Evolutionary conservation across 2,113 vertebrate genomes (phyloP), one percentile per base, ranked within the genome.

Genomic region (Sander lucioperca): DNA sequence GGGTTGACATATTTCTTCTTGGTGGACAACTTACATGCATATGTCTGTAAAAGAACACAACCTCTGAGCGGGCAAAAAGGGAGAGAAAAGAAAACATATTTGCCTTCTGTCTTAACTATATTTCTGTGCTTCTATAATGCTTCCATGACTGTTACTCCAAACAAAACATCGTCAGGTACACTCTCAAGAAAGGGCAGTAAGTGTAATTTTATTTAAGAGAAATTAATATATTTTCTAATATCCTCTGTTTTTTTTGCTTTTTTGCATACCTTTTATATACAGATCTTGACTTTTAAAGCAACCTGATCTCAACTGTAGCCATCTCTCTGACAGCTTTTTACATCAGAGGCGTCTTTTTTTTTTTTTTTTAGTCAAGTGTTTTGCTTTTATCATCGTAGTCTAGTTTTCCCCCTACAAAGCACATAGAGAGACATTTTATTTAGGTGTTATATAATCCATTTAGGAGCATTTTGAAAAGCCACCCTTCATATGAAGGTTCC

Each of bases 161-260:
- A 81, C 54, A 5, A 80, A 90, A 76, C 61, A 66, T 64, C 25
- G 57, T 85, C 86, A 86, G 88, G 85, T 88, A 90, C 89, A 65
- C 77, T 80, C 1, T 59, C 56, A 21, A 81, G 13, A 74, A 86
- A 88, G 80, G 88, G 88, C 86, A 86, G 78, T 74, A 79, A 73
- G 63, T 88, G 75, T 91, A 51, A 77, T 89, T 93, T 90, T 95
- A 93, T 93, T 93, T 94, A 91, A 92, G 88, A 93, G 64, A 93
- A 94, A 92, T 89, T 94, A 95, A 96, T 95, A 95, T 95, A 95
- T 96, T 94, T 95, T 91, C 76, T 79, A 87, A 84, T 91, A 79
- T 77, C 74, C 74, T 87, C 84, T 83, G 61, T 71, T 70, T 36
- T 61, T 64, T 33, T 5, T 30, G n/a, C n/a, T 30, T 84, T 79